Percentiles rank a stretch among this genome's conserved stretches.
These are phyloP conservation scores for Falco punctatus DNA, from an alignment of 2,113 vertebrate genomes.

Conservation along the genomic window DNA sequence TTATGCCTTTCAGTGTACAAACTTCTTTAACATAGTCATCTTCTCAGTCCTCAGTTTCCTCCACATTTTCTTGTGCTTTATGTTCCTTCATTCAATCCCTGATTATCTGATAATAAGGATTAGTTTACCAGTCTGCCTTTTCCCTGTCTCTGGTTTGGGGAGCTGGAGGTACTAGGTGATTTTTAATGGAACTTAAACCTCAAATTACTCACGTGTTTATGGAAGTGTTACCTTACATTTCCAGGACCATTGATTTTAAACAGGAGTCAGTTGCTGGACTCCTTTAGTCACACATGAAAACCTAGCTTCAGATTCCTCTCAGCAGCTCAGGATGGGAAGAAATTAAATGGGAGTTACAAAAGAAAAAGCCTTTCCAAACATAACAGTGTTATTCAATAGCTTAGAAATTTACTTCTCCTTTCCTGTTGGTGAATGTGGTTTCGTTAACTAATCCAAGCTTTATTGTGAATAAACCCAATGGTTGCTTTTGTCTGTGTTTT, in stretches of 20 bases:
- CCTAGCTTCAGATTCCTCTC: conserved; percentile 11
- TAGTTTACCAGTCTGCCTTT: not conserved
- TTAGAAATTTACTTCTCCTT: conserved; percentile 51
- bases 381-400: conserved; percentile 53
- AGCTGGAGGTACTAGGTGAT: not conserved
- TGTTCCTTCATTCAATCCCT: not conserved
- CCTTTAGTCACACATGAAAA: conserved; percentile 16
- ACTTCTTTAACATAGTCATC: not conserved
- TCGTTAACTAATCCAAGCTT: conserved; percentile 46
- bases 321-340: conserved; percentile 37
- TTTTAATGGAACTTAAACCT: conserved; percentile 21
- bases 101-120: not conserved
- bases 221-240: conserved; percentile 38
- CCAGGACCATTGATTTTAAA: conserved; percentile 34
- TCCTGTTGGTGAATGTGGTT: conserved; percentile 52
- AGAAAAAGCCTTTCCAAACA: conserved; percentile 58
- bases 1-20: not conserved
- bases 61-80: not conserved
- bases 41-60: not conserved
- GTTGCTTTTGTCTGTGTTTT: conserved; percentile 38
- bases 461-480: conserved; percentile 28
- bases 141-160: not conserved
- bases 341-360: conserved; percentile 55
- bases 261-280: conserved; percentile 15
- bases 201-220: conserved; percentile 17